Percentiles rank a stretch among this genome's conserved stretches.
These are phyloP conservation scores for Phoebastria nigripes DNA, from an alignment of 2,797 vertebrate genomes.

Conservation along the genomic window DNA sequence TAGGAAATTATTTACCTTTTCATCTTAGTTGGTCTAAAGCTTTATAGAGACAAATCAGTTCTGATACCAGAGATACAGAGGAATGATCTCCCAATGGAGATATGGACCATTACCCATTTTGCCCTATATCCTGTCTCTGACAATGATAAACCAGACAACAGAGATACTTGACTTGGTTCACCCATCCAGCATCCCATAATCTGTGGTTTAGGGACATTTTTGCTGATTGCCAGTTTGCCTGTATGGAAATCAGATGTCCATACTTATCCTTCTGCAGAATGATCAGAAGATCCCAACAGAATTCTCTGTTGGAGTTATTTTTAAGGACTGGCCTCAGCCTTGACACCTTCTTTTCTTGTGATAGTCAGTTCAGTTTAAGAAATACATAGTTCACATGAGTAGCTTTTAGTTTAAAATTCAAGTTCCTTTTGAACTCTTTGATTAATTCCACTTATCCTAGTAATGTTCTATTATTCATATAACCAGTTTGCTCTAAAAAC, in stretches of 20 bases:
- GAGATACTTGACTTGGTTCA: background rate
- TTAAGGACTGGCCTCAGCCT: background rate
- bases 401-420: background rate
- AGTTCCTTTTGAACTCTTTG: background rate
- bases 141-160: background rate
- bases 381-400: fast-evolving
- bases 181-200: background rate
- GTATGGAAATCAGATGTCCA: background rate
- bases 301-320: background rate
- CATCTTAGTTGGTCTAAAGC: background rate
- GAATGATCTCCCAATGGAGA: background rate
- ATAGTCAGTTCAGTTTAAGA: background rate
- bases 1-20: background rate
- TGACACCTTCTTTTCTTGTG: background rate
- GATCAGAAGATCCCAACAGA: background rate
- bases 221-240: background rate
- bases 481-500: background rate
- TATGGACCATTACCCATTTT: background rate
- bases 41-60: background rate
- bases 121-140: background rate
- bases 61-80: background rate
- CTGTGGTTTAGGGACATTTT: background rate
- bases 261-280: background rate
- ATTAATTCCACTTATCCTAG: background rate
- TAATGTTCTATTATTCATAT: background rate